These are phyloP conservation scores for Calliopum simillimum DNA, from an alignment of 2,888 invertebrate genomes.

Conservation along the genomic window DNA sequence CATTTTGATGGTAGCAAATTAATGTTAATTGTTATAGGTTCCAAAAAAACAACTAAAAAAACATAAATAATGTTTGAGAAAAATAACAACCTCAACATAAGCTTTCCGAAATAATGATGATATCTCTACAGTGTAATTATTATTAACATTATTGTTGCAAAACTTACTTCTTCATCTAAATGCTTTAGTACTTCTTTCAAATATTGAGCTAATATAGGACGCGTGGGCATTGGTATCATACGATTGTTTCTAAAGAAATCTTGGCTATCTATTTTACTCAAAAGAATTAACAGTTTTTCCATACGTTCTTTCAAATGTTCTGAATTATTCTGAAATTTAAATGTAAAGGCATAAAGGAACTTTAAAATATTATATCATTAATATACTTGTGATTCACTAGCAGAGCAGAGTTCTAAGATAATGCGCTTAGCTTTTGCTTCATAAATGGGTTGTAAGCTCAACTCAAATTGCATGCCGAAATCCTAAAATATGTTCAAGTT, in stretches of 20 bases:
- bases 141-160: neutral
- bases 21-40: no score
- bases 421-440: slow-evolving; percentile 63
- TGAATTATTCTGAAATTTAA: slow-evolving; percentile 43
- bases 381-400: slow-evolving; percentile 43
- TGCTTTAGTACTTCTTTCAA: slow-evolving; percentile 59
- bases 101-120: no score
- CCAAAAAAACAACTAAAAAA: no score
- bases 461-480: slow-evolving; percentile 63
- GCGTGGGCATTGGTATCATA: slow-evolving; percentile 59
- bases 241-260: slow-evolving; percentile 61
- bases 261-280: slow-evolving; percentile 59
- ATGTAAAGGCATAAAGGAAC: neutral
- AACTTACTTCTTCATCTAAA: slow-evolving; percentile 58
- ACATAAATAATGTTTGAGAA: no score
- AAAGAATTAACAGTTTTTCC: slow-evolving; percentile 51
- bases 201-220: slow-evolving; percentile 56
- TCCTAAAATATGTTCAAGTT: slow-evolving; percentile 49
- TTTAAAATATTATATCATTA: neutral
- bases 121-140: no score
- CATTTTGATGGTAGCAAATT: no score
- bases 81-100: no score
- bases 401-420: slow-evolving; percentile 55
- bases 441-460: slow-evolving; percentile 64
- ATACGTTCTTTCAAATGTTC: slow-evolving; percentile 53